Conservation (phyloP, 2,797 vertebrate species). For the Falco cherrug region DNA sequence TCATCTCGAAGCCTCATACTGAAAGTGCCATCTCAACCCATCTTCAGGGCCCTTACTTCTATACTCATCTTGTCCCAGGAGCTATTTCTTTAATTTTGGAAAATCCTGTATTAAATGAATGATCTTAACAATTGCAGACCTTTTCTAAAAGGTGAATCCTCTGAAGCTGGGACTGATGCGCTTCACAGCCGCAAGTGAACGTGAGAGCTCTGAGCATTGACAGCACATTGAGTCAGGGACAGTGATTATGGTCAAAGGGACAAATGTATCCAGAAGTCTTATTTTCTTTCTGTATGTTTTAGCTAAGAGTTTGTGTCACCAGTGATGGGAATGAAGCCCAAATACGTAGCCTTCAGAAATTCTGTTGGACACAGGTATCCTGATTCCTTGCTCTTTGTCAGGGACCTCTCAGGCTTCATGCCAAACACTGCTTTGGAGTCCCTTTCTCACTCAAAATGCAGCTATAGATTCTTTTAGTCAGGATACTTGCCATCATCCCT, state of each 20-base stretch:
- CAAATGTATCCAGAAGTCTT: neutral
- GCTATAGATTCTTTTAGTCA: neutral
- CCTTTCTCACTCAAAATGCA: neutral
- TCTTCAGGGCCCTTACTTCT: neutral
- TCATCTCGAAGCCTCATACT: neutral
- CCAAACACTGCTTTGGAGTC: neutral
- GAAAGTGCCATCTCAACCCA: neutral
- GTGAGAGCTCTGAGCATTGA: neutral
- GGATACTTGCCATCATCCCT: neutral
- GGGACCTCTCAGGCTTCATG: neutral
- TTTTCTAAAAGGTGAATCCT: neutral
- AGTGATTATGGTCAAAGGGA: neutral
- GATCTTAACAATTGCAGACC: neutral
- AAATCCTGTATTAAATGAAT: neutral
- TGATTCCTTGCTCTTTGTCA: neutral
- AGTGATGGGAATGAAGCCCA: neutral
- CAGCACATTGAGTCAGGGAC: neutral
- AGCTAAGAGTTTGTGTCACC: neutral
- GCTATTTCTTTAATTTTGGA: neutral
- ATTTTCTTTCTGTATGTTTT: neutral
- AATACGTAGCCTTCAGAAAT: neutral
- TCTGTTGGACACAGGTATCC: neutral
- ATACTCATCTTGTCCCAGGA: neutral
- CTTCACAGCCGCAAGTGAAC: neutral
- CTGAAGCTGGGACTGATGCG: neutral